Base-by-base conservation (phyloP, 2,797 vertebrate genomes). In the Acanthurus leucopareius region DNA sequence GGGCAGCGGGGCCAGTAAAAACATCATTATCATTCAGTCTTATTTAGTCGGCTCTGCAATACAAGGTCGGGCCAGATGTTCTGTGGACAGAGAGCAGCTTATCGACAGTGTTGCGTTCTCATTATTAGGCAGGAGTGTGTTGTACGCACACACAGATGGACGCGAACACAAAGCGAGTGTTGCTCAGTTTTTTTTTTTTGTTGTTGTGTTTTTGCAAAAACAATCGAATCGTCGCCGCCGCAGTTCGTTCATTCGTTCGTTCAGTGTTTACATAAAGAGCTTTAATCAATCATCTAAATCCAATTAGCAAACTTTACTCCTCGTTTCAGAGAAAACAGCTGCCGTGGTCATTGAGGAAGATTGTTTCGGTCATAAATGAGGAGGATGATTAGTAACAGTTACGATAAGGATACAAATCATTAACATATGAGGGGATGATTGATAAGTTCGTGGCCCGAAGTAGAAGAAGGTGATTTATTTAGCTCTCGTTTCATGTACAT, bases 1-100 rank as follows among this genome's bases (percentile, higher is more conserved):
- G 45, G 73, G 53, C 52, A 3, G 72, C 0, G 80, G 65, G 77
- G 77, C 80, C 86, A 68, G 69, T 89, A 73, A 88, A 85, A 82
- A 84, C 79, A 89, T 91, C 84, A 85, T 93, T 85, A 91, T 85
- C 89, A 89, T 86, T 87, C 87, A 73, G 58, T 83, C 83, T 83
- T 77, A 81, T 83, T 87, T 82, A 78, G 85, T 80, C 16, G 60
- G 77, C 54, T 79, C 73, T 59, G 73, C 73, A 20, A 28, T 47
- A 76, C 79, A 80, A 81, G 76, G 84, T 85, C 82, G 71, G 77
- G 64, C 88, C 92, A 92, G 88, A 92, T 92, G 92, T 87, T 90
- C 56, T 79, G 85, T 77, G 81, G 82, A 86, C 68, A 73, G 73
- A 83, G 65, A 85, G 71, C 82, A 76, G 76, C 77, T 87, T 83